Conservation (phyloP, 2,888 invertebrate genomes). For the Notocelia uddmanniana region DNA sequence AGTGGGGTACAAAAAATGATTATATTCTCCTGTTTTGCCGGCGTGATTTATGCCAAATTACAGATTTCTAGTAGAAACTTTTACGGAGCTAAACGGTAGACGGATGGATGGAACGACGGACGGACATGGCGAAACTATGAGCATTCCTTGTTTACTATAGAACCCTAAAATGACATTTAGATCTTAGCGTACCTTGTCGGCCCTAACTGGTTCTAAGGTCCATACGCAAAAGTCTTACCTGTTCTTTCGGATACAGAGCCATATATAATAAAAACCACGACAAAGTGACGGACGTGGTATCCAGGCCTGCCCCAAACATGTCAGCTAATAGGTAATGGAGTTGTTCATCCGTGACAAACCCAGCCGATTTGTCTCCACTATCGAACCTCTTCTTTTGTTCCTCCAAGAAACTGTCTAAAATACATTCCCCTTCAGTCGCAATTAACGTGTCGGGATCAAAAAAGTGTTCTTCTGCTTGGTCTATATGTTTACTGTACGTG, state of each 20-base stretch:
- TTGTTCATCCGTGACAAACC: slow-evolving; percentile 88
- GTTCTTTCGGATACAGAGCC: slow-evolving; percentile 88
- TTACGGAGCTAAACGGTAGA: too few species aligned
- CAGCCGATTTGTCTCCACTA: slow-evolving; percentile 70
- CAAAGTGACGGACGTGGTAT: slow-evolving; percentile 92
- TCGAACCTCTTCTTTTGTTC: slow-evolving; percentile 85
- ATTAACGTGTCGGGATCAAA: slow-evolving; percentile 75
- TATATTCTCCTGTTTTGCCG: too few species aligned
- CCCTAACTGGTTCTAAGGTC: not conserved
- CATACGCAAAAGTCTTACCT: slow-evolving; percentile 73
- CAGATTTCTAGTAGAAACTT: too few species aligned
- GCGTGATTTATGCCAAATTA: too few species aligned
- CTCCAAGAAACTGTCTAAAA: slow-evolving; percentile 88
- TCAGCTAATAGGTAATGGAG: slow-evolving; percentile 92
- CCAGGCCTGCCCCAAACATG: slow-evolving; percentile 94
- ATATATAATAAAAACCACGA: slow-evolving; percentile 93
- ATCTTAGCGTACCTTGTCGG: too few species aligned
- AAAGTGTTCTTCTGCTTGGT: slow-evolving; percentile 69
- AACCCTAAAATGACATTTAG: too few species aligned
- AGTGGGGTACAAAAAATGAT: too few species aligned
- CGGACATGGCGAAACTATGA: too few species aligned
- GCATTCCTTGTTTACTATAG: too few species aligned
- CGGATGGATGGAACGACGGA: too few species aligned
- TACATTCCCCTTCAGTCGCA: slow-evolving; percentile 77
- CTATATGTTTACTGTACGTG: slow-evolving; percentile 72